Base-by-base conservation (phyloP, 2,888 invertebrate genomes). In the Tipula unca region DNA sequence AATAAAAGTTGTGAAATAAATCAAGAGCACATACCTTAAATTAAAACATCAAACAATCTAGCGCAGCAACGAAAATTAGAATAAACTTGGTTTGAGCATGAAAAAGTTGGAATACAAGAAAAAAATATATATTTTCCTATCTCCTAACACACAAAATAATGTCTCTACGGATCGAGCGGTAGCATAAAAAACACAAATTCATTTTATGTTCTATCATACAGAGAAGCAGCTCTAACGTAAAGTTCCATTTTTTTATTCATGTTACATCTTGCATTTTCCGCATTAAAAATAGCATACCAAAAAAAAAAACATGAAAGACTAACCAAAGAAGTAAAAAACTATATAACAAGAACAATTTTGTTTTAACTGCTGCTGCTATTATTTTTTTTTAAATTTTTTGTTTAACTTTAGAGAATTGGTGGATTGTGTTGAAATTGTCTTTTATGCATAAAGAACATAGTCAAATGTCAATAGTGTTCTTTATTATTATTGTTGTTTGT, bases 201-300 rank as follows among this genome's bases (percentile, higher is more conserved):
- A 10, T 25, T 69, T 25, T 69, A 69, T 25, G 25, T 69, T 69
- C 25, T 69, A 69, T 69, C 69, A 69, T 69, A 69, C 25, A 25
- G 69, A 69, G 25, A 25, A 69, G 69, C 25, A 25, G 25, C 10
- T 20, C 69, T 69, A 69, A 25, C 69, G 69, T 25, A 69, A 69
- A 69, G 69, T 69, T 69, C 69, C 10, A 69, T 14, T 48, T 48
- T 17, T 32, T 17, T 48, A 17, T 48, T 17, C 48, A 48, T 48
- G 69, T 69, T 69, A 69, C 69, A 69, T 69, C 69, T 69, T 69
- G 69, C 69, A 69, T 69, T 69, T 69, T 69, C 69, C 69, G 69
- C 69, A 69, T 69, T 69, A 69, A 69, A 48, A 69, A 69, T 69
- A 25, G 69, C 25, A 69, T 25, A 54, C 48, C 8, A 48, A 48